Evolutionary conservation across 2,888 invertebrate species (phyloP), one percentile per base, ranked within the genome.

Genomic region (Hyposoter dolosus): DNA sequence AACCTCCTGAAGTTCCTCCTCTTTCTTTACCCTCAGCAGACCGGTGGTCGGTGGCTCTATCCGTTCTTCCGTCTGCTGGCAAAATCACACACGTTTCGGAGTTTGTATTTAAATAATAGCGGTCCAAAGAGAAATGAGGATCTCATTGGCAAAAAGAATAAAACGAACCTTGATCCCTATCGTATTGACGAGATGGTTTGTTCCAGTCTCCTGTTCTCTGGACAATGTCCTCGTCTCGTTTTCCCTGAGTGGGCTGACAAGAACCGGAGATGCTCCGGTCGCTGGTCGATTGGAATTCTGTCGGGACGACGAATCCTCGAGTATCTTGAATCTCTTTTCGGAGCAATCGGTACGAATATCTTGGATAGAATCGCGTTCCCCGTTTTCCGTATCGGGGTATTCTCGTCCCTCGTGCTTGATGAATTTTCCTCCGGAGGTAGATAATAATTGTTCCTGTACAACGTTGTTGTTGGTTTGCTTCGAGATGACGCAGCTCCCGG

Each of bases 291-390:
- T 78, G 7, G 56, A 60, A 60, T 60, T 40, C 45, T 74, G 96
- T 87, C 86, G 88, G 75, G 95, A 95, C 15, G 60, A 60, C 88
- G 84, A 10, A 75, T 90, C 90, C 78, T 91, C 91, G 90, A 89
- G 91, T 87, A 91, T 90, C 86, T 93, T 92, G 83, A 92, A 87
- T 90, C 92, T 91, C 88, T 93, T 93, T 76, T 92, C 92, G 88
- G 88, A 72, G 15, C 10, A 60, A 79, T 89, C 91, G 78, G 32
- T 79, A 45, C 91, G 91, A 84, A 86, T 89, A 85, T 87, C 89
- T 56, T 89, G 88, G 77, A 87, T 80, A 82, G 95, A 95, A 17
- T 95, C 94, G 12, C 95, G 95, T 89, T 95, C 90, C 91, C 88
- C 89, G 88, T 91, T 91, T 85, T 90, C 90, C 83, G 85, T 85